Base-by-base conservation (phyloP, 2,888 invertebrate species). In the Protula sp. region DNA sequence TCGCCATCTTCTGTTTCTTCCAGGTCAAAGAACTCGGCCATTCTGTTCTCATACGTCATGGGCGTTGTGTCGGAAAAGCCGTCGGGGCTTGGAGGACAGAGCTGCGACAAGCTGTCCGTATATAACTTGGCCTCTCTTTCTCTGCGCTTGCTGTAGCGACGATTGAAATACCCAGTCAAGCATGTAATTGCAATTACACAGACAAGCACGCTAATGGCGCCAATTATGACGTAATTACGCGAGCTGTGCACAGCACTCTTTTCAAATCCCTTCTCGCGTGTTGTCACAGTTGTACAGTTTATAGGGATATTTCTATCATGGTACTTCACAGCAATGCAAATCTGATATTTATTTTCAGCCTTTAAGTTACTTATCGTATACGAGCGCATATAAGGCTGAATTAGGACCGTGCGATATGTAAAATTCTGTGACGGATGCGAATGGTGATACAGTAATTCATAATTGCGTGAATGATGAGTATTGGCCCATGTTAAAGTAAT, bases 1-100 rank as follows among this genome's bases (percentile, higher is more conserved):
- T 95, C 95, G 65, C 94, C 94, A 81, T 57, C 60, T 31, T 53
- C 57, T n/a, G 53, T 57, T 24, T 63, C 63, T 9, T 63, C 60
- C 24, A 60, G 58, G 30, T 63, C 60, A 50, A 61, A 63, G 19
- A 58, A 48, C 29, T 63, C 60, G 3, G 63, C 60, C 2, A 54
- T 55, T n/a, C 57, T 29, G 57, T 63, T 63, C 31, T 63, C 63
- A 47, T 58, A 63, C 19, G 63, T 61, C 2, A 61, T 61, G 14
- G 63, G 63, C 3, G 63, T 63, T 2, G 59, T 59, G 31, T 59
- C 60, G 2, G 60, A 61, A 38, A 61, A 50, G 47, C 55, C 53
- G 56, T 63, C 63, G 30, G 61, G 53, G 26, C 57, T 56, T 4
- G 63, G 50, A 3, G 60, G 52, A 30, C 58, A 61, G n/a, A 61